Percentiles rank a stretch among this genome's conserved stretches.
Conservation (phyloP, 2,113 vertebrate genomes). For the Scalopus aquaticus region DNA sequence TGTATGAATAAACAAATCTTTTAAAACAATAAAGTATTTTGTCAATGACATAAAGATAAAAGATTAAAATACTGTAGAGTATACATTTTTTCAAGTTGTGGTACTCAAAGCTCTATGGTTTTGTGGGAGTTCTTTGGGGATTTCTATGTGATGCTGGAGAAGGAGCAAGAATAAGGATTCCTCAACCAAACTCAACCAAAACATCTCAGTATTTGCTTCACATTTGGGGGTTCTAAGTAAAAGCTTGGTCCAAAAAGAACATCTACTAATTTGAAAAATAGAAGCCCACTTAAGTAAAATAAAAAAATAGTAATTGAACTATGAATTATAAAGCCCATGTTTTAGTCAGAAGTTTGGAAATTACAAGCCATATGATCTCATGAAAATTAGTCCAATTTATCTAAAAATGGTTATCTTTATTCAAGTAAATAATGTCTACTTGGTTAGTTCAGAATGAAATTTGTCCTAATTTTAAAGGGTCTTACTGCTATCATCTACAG, state of each 20-base stretch:
- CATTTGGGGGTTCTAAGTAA: background rate
- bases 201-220: background rate
- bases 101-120: background rate
- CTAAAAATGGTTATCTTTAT: background rate
- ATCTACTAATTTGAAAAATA: background rate
- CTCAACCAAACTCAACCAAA: background rate
- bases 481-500: background rate
- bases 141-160: background rate
- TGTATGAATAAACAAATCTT: too few species aligned
- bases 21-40: too few species aligned
- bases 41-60: background rate
- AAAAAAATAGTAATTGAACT: too few species aligned
- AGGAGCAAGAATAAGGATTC: background rate
- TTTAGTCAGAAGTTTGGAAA: background rate
- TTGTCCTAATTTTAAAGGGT: background rate
- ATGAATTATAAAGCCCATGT: background rate
- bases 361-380: background rate
- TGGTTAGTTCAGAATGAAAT: background rate
- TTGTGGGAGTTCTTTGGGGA: background rate
- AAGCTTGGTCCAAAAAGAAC: background rate
- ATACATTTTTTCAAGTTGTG: background rate
- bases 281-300: background rate
- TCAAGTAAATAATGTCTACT: background rate
- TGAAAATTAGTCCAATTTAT: background rate
- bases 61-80: background rate